Conservation (phyloP, 2,888 invertebrate species). For the Dichetophora obliterata region DNA sequence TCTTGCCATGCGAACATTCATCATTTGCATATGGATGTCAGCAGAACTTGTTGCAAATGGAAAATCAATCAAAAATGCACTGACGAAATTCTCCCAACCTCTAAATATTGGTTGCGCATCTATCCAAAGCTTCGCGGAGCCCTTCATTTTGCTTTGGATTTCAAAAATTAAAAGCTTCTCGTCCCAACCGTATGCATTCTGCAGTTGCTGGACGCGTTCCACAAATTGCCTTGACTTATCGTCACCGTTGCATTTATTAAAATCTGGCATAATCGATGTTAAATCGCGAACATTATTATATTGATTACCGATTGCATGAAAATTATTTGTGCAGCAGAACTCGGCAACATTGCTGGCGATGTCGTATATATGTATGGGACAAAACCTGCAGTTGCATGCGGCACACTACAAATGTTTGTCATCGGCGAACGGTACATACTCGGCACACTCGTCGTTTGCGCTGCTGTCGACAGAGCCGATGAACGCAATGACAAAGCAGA, state of each 20-base stretch:
- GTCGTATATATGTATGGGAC: no score
- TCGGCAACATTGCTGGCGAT: no score
- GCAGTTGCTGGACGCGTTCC: conserved; percentile 39
- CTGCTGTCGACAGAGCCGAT: no score
- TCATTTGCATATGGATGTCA: conserved; percentile 44
- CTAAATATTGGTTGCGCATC: conserved; percentile 42
- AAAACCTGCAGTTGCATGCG: no score
- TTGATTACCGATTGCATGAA: neutral
- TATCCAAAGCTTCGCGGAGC: conserved; percentile 41
- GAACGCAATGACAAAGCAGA: no score
- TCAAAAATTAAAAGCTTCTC: conserved; percentile 38
- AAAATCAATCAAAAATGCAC: conserved; percentile 40
- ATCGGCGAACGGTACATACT: no score
- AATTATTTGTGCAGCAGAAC: no score
- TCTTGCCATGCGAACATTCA: conserved; percentile 36
- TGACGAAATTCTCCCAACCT: conserved; percentile 34
- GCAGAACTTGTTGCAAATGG: conserved; percentile 39
- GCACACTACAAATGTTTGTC: no score
- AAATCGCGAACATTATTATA: neutral
- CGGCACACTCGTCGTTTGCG: no score
- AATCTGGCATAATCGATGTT: neutral
- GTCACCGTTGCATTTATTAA: neutral
- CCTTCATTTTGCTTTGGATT: conserved; percentile 40
- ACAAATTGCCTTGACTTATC: neutral
- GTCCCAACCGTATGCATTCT: conserved; percentile 42